Conservation (phyloP, 2,797 vertebrate species). For the Menidia menidia region DNA sequence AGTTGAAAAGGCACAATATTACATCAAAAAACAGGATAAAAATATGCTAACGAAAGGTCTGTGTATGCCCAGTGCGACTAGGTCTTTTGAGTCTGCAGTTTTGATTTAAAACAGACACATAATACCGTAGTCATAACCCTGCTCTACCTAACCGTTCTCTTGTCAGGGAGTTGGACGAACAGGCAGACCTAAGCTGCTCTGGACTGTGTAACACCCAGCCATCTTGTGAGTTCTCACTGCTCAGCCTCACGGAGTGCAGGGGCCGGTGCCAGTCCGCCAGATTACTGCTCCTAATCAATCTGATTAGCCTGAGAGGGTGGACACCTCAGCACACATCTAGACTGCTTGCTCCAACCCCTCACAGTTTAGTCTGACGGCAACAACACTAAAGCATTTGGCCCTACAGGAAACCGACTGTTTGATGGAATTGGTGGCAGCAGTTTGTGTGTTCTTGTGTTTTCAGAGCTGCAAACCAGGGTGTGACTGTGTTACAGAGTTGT, state of each 20-base stretch:
- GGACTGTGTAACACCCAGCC: slow-evolving; percentile 76
- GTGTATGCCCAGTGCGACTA: slow-evolving; percentile 58
- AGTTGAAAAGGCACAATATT: slow-evolving; percentile 77
- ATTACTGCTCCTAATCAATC: slow-evolving; percentile 83
- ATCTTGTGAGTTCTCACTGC: slow-evolving; percentile 77
- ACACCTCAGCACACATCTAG: slow-evolving; percentile 81
- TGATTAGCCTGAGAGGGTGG: slow-evolving; percentile 76
- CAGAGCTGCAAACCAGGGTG: slow-evolving; percentile 16
- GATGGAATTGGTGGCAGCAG: slow-evolving; percentile 42
- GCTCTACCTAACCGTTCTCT: slow-evolving; percentile 63
- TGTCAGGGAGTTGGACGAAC: slow-evolving; percentile 59
- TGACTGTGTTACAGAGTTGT: slow-evolving; percentile 11
- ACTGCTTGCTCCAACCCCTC: slow-evolving; percentile 61
- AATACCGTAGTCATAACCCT: slow-evolving; percentile 58
- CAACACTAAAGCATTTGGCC: slow-evolving; percentile 56
- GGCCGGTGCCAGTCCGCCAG: slow-evolving; percentile 73
- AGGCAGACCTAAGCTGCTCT: slow-evolving; percentile 66
- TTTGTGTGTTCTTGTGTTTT: slow-evolving; percentile 33
- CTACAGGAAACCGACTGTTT: slow-evolving; percentile 58
- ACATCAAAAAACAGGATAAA: slow-evolving; percentile 73
- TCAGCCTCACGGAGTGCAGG: slow-evolving; percentile 61
- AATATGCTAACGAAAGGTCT: slow-evolving; percentile 55
- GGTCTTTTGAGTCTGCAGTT: slow-evolving; percentile 56
- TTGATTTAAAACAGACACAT: slow-evolving; percentile 82
- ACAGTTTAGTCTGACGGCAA: slow-evolving; percentile 77